Percentiles rank a stretch among this genome's conserved stretches.
phyloP scores from a whole-genome alignment of 2,888 invertebrate species.

The Apoda limacodes region DNA sequence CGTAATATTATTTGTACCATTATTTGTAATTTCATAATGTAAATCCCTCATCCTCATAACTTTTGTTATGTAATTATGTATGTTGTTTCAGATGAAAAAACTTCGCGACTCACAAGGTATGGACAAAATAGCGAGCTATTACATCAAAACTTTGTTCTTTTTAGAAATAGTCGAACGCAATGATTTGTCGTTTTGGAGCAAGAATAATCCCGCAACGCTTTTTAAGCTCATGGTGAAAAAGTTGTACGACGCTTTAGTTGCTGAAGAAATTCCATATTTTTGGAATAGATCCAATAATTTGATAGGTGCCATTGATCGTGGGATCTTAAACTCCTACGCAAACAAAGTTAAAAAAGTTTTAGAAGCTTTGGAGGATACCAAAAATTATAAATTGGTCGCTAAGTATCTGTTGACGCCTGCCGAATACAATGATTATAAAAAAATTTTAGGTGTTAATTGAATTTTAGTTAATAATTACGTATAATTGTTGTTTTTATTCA shows the following conservation, averaged over 20 bases:
- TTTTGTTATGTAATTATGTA: background rate
- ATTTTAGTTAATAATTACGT: too few species aligned
- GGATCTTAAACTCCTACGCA: slow-evolving; percentile 27
- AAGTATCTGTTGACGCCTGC: slow-evolving; percentile 31
- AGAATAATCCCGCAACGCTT: slow-evolving; percentile 27
- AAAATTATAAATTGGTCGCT: slow-evolving; percentile 33
- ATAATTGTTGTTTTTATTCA: too few species aligned
- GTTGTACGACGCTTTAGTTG: slow-evolving; percentile 35
- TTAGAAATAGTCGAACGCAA: slow-evolving; percentile 37
- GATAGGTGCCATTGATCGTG: slow-evolving; percentile 28
- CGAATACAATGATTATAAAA: slow-evolving; percentile 35
- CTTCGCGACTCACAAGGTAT: slow-evolving; percentile 53
- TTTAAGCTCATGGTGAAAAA: slow-evolving; percentile 50
- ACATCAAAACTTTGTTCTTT: slow-evolving; percentile 65
- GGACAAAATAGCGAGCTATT: slow-evolving; percentile 64
- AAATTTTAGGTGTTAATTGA: too few species aligned
- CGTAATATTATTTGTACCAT: too few species aligned
- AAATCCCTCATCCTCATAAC: background rate
- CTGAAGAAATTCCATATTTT: slow-evolving; percentile 44
- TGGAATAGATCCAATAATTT: slow-evolving; percentile 62
- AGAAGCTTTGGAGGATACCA: slow-evolving; percentile 21
- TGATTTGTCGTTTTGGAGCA: slow-evolving; percentile 33
- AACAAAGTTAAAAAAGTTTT: slow-evolving; percentile 30
- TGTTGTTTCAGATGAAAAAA: slow-evolving; percentile 50
- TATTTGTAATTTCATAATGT: too few species aligned